Evolutionary conservation across 2,888 invertebrate species (phyloP).

Genomic region (Agrotis ipsilon): DNA sequence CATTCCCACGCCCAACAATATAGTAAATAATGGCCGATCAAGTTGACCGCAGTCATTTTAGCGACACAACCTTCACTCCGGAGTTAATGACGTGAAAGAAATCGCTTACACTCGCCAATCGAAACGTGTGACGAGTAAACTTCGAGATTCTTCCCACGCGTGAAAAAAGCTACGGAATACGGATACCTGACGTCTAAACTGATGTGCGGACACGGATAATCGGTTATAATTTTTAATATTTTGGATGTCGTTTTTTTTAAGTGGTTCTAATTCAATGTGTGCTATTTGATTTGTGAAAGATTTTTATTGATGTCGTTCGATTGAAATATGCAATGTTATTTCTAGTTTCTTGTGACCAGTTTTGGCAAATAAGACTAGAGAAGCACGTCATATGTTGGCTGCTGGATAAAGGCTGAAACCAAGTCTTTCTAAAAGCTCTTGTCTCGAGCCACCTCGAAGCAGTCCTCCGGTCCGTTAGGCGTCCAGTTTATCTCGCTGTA

Average conservation of each 20-base stretch:
- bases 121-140: conserved; percentile 25
- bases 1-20: conserved; percentile 62
- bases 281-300: neutral
- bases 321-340: neutral
- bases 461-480: too few relatives aligned
- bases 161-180: conserved; percentile 41
- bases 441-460: too few relatives aligned
- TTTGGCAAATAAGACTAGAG: neutral
- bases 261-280: neutral
- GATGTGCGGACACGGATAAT: conserved; percentile 44
- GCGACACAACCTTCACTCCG: conserved; percentile 51
- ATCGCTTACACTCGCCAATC: conserved; percentile 51
- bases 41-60: conserved; percentile 59
- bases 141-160: conserved; percentile 52
- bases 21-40: conserved; percentile 48
- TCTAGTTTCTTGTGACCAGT: neutral
- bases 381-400: too few relatives aligned
- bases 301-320: neutral
- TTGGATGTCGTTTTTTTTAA: neutral
- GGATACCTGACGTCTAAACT: conserved; percentile 35
- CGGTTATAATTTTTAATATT: conserved; percentile 27
- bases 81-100: conserved; percentile 61
- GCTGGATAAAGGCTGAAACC: too few relatives aligned
- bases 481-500: too few relatives aligned
- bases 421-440: too few relatives aligned